A percentile compares a stretch with the other conserved stretches of the same genome.
These are phyloP conservation scores for Anabacerthia variegaticeps DNA, from an alignment of 2,797 vertebrate species.

Conservation along the genomic window DNA sequence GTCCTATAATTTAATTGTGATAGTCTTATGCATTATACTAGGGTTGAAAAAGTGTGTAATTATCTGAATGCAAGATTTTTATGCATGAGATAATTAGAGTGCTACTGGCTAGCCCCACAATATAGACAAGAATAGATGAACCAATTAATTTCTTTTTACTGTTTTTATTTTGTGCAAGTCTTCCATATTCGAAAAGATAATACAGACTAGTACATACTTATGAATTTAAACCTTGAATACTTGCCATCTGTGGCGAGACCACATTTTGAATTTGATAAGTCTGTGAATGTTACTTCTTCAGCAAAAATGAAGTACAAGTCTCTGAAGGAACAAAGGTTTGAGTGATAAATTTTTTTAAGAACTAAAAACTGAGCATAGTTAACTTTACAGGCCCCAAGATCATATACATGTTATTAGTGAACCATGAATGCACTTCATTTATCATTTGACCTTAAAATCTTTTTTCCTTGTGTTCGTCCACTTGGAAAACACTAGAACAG, in stretches of 20 bases:
- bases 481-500: neutral
- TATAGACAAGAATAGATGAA: neutral
- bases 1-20: constrained; percentile 21
- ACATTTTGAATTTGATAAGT: neutral
- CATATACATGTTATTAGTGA: neutral
- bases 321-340: neutral
- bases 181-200: neutral
- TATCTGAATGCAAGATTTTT: constrained; percentile 44
- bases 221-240: neutral
- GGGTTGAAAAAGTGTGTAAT: constrained; percentile 38
- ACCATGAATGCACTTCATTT: neutral
- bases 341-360: neutral
- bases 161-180: neutral
- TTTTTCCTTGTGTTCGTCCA: neutral
- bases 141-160: neutral
- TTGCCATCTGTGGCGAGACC: neutral
- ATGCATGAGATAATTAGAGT: constrained; percentile 20
- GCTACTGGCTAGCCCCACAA: neutral
- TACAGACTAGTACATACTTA: neutral
- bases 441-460: neutral
- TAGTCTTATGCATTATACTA: neutral
- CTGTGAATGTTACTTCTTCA: neutral
- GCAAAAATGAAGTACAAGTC: neutral
- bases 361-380: neutral
- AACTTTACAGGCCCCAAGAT: neutral